Conservation (phyloP, 2,888 invertebrate species). For the Acrobasis repandana region DNA sequence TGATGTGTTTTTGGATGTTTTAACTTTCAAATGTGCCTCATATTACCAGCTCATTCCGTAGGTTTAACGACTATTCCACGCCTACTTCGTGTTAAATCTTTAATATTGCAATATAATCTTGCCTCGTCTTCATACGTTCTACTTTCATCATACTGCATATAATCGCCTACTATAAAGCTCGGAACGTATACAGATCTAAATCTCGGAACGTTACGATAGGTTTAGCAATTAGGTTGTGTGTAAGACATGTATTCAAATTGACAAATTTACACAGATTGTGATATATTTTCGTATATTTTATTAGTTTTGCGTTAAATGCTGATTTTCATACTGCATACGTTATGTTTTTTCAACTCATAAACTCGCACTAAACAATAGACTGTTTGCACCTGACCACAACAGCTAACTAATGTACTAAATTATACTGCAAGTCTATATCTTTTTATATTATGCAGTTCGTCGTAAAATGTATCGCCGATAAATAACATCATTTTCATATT, state of each 20-base stretch:
- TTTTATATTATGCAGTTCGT: neutral
- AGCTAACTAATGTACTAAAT: too few species aligned
- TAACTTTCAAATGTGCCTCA: constrained; percentile 8
- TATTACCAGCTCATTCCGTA: constrained; percentile 30
- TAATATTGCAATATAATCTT: constrained; percentile 36
- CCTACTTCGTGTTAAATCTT: constrained; percentile 37
- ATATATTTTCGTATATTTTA: neutral
- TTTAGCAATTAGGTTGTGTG: constrained; percentile 32
- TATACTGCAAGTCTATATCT: too few species aligned
- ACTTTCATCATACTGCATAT: constrained; percentile 42
- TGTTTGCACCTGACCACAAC: too few species aligned
- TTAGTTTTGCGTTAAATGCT: too few species aligned
- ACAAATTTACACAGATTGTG: constrained; percentile 1
- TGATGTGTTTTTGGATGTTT: neutral
- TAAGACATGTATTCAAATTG: constrained; percentile 18
- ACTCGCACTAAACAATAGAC: too few species aligned
- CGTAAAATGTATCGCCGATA: constrained; percentile 21
- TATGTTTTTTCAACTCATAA: too few species aligned
- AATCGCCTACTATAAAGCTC: constrained; percentile 40
- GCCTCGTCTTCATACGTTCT: constrained; percentile 38
- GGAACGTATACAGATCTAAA: constrained; percentile 40
- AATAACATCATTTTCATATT: constrained; percentile 30
- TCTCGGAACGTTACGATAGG: constrained; percentile 40
- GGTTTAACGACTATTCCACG: constrained; percentile 40
- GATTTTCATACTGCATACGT: too few species aligned